Conservation (phyloP, 2,888 invertebrate genomes). For the Teinopalpus imperialis region DNA sequence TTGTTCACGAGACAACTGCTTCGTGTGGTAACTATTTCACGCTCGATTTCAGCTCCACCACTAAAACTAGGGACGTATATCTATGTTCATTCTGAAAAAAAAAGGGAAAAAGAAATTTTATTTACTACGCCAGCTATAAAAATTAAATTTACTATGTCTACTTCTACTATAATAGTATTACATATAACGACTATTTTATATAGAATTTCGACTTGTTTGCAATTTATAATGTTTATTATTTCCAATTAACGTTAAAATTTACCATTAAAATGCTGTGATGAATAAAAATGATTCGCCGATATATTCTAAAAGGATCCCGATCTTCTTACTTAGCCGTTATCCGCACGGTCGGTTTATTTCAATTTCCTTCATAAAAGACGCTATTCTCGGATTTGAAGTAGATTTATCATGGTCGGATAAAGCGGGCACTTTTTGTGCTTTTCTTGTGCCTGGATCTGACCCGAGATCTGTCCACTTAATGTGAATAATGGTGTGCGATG, state of each 20-base stretch:
- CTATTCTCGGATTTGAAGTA: conserved; percentile 83
- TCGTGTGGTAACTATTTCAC: conserved; percentile 75
- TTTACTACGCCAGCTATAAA: not conserved
- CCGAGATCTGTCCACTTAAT: conserved; percentile 83
- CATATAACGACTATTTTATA: too few species aligned
- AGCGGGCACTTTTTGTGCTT: conserved; percentile 82
- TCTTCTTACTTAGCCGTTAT: conserved; percentile 81
- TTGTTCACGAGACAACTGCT: conserved; percentile 72
- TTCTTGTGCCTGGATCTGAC: conserved; percentile 82
- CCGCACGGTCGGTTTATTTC: conserved; percentile 83
- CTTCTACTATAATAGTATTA: too few species aligned
- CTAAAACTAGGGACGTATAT: conserved; percentile 61
- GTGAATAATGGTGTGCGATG: conserved; percentile 82
- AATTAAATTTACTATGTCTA: not conserved
- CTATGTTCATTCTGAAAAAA: conserved; percentile 29
- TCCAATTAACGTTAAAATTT: conserved; percentile 12
- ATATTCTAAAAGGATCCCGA: conserved; percentile 78
- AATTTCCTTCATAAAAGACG: conserved; percentile 83
- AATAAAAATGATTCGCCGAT: conserved; percentile 79
- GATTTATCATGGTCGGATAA: conserved; percentile 83
- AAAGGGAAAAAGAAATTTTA: conserved; percentile 11
- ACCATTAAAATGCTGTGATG: conserved; percentile 48
- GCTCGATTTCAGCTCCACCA: conserved; percentile 71
- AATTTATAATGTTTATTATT: not conserved
- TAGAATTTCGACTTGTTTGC: not conserved